phyloP scores from a whole-genome alignment of 2,797 vertebrate genomes.

The Zonotrichia albicollis region DNA sequence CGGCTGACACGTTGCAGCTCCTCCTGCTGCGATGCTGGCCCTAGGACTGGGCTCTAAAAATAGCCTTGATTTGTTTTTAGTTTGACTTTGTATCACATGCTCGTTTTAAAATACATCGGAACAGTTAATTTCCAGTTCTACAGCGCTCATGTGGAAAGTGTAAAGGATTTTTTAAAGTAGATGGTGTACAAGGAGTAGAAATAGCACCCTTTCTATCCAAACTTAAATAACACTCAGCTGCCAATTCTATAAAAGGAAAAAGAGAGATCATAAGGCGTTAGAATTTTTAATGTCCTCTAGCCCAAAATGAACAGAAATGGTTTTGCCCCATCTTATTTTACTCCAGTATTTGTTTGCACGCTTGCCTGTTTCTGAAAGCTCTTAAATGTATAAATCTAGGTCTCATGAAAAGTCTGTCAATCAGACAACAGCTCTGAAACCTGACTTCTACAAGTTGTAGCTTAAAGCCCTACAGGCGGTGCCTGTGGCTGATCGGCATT shows the following conservation, averaged over 20 bases:
- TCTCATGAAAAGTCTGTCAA: not conserved
- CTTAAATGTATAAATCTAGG: constrained; percentile 19
- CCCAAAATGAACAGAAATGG: not conserved
- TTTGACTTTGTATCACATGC: constrained; percentile 43
- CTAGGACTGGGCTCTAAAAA: constrained; percentile 36
- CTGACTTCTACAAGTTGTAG: constrained; percentile 35
- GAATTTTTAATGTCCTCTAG: not conserved
- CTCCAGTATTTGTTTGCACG: not conserved
- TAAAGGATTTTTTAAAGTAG: constrained; percentile 5
- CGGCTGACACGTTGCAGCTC: constrained; percentile 31
- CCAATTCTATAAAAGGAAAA: not conserved
- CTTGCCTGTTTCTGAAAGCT: not conserved
- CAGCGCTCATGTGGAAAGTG: not conserved
- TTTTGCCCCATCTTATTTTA: not conserved
- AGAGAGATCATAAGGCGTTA: not conserved
- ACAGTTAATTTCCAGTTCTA: constrained; percentile 45
- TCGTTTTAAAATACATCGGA: constrained; percentile 19
- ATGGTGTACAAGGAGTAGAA: not conserved
- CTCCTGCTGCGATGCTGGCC: constrained; percentile 43
- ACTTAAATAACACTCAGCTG: not conserved
- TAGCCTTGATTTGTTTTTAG: constrained; percentile 20
- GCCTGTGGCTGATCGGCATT: constrained; percentile 52
- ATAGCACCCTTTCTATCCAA: not conserved
- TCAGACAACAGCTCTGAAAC: constrained; percentile 27
- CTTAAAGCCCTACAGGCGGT: constrained; percentile 35